These are phyloP conservation scores for Amphiduros pacificus DNA, from an alignment of 2,888 invertebrate genomes.

Conservation along the genomic window DNA sequence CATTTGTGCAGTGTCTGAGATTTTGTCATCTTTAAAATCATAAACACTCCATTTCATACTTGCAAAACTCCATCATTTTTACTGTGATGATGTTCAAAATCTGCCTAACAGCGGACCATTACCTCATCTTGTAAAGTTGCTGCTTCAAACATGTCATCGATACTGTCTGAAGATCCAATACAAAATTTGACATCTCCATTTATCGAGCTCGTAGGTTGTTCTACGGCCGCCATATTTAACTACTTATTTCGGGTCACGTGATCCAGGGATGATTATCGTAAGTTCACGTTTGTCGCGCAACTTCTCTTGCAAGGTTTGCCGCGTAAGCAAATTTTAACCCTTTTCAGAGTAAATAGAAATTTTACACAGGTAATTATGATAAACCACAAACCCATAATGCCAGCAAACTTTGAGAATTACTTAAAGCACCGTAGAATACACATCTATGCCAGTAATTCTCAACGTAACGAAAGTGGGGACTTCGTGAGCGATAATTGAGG, in stretches of 20 bases:
- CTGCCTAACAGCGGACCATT: conserved; percentile 8
- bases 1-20: conserved; percentile 4
- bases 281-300: too few species aligned
- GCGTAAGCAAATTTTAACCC: too few species aligned
- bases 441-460: too few species aligned
- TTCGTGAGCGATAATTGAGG: too few species aligned
- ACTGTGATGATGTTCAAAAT: neutral
- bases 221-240: conserved; percentile 26
- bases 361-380: too few species aligned
- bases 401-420: too few species aligned
- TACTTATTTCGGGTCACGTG: conserved; percentile 25
- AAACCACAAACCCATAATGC: too few species aligned
- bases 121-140: conserved; percentile 24
- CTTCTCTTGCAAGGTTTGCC: too few species aligned
- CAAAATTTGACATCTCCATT: conserved; percentile 24
- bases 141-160: conserved; percentile 19
- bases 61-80: neutral
- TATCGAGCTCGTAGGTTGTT: conserved; percentile 16
- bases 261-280: too few species aligned
- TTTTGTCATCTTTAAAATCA: conserved; percentile 13
- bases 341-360: too few species aligned
- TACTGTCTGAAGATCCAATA: conserved; percentile 17
- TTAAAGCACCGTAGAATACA: too few species aligned
- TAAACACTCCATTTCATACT: conserved; percentile 1
- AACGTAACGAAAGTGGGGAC: too few species aligned